Evolutionary conservation across 2,888 invertebrate species (phyloP), one percentile per base, ranked within the genome.

Genomic region (Callinectes sapidus): DNA sequence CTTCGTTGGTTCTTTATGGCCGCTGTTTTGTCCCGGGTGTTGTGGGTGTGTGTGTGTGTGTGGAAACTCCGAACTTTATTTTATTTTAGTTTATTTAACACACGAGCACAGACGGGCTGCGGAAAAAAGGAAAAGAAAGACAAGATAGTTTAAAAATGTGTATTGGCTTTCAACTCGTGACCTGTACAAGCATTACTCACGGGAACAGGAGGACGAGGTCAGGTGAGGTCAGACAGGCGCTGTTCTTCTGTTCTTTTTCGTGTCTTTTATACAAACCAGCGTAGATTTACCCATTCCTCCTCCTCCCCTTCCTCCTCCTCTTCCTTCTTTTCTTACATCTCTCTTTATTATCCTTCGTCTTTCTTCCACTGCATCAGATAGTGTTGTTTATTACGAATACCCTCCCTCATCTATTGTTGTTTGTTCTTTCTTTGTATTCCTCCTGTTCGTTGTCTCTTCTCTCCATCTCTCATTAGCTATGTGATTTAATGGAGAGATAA

Each of bases 271-370:
- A 23, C 61, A 61, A 23, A 61, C 23, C 61, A 61, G 16, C 61
- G 23, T 61, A 2, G 23, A 61, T 61, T 23, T 23, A 3, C 61
- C 61, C 23, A 5, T 23, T 81, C 35, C 14, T 81, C 81, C 81
- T 81, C 81, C 81, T 81, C 32, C 81, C 35, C 81, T 14, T 81
- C 81, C 81, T 81, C 81, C 81, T 81, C 35, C 35, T 81, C 81
- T 28, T 35, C 81, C 71, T 71, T 10, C 10, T 28, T 28, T n/a
- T 71, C 71, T 61, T 61, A 16, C 6, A 2, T 23, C 23, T 23
- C 61, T 61, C 23, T 23, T 61, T 61, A 16, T 61, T 23, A 16
- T 61, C 23, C 61, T 61, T 8, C 61, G 48, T 48, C 48, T 48
- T 61, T 61, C 61, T 61, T 23, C 61, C 23, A 23, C 23, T 18